phyloP scores from a whole-genome alignment of 2,113 vertebrate species.

The Edolisoma coerulescens region DNA sequence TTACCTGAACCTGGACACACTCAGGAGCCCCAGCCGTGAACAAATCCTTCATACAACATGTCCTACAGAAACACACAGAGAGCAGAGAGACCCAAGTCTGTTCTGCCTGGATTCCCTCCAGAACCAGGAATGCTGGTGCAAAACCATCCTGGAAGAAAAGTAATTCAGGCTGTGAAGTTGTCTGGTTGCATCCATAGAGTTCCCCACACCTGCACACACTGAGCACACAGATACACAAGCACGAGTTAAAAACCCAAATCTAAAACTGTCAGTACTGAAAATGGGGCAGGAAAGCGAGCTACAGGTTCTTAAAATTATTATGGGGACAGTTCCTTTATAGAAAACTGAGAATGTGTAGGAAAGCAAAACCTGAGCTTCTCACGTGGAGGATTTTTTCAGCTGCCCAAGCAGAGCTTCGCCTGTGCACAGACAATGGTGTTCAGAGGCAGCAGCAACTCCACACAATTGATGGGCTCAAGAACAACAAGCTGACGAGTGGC shows the following conservation, averaged over 20 bases:
- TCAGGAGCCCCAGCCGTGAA: neutral
- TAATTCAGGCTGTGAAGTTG: neutral
- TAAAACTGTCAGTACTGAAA: neutral
- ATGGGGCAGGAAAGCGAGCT: neutral
- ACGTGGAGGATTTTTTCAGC: neutral
- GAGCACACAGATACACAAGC: neutral
- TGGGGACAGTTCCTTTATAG: rapidly evolving
- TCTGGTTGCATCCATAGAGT: neutral
- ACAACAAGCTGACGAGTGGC: neutral
- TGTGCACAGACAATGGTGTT: neutral
- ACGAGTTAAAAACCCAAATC: neutral
- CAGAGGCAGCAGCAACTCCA: neutral
- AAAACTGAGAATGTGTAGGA: neutral
- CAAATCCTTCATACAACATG: neutral
- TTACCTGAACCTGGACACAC: neutral
- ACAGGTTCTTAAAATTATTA: neutral
- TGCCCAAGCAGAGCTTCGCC: neutral
- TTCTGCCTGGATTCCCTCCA: neutral
- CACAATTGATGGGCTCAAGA: neutral
- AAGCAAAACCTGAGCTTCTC: neutral
- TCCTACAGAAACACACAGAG: neutral
- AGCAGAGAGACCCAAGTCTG: neutral
- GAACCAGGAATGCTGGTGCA: neutral
- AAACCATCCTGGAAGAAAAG: neutral
- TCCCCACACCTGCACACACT: rapidly evolving